Percentiles rank a stretch among this genome's conserved stretches.
phyloP scores from a whole-genome alignment of 2,888 invertebrate genomes.

The Trachelus iudaicus region DNA sequence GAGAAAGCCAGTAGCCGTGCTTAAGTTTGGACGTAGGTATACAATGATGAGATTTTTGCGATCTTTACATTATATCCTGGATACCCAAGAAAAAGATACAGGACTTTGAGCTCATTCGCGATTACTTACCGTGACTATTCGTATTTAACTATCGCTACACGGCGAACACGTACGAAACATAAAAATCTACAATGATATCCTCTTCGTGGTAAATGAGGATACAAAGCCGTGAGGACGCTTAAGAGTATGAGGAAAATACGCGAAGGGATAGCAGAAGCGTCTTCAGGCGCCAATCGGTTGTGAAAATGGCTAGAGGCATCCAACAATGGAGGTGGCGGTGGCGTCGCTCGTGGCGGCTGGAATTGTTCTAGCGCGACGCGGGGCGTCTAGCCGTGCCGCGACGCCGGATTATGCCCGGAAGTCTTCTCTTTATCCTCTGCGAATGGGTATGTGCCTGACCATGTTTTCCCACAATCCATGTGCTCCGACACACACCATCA shows the following conservation, averaged over 20 bases:
- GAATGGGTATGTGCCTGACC: not conserved
- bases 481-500: not conserved
- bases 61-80: not conserved
- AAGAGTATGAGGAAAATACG: conserved; percentile 13
- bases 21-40: not conserved
- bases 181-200: not conserved
- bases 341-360: conserved; percentile 48
- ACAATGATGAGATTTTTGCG: not conserved
- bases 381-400: conserved; percentile 29
- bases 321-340: conserved; percentile 45
- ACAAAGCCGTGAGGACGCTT: not conserved
- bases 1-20: not conserved
- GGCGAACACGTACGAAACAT: not conserved
- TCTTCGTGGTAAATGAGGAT: not conserved
- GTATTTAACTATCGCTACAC: not conserved
- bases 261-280: conserved; percentile 23
- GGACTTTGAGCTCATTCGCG: not conserved
- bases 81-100: not conserved
- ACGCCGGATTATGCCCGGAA: conserved; percentile 64
- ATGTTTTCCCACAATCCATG: not conserved
- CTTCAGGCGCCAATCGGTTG: conserved; percentile 34
- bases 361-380: conserved; percentile 60
- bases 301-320: conserved; percentile 41
- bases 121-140: not conserved
- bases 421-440: conserved; percentile 59